A percentile compares a stretch with the other conserved stretches of the same genome.
These are phyloP conservation scores for Corticium candelabrum DNA, from an alignment of 37 sponge, comb jelly and placozoan species.

Conservation along the genomic window DNA sequence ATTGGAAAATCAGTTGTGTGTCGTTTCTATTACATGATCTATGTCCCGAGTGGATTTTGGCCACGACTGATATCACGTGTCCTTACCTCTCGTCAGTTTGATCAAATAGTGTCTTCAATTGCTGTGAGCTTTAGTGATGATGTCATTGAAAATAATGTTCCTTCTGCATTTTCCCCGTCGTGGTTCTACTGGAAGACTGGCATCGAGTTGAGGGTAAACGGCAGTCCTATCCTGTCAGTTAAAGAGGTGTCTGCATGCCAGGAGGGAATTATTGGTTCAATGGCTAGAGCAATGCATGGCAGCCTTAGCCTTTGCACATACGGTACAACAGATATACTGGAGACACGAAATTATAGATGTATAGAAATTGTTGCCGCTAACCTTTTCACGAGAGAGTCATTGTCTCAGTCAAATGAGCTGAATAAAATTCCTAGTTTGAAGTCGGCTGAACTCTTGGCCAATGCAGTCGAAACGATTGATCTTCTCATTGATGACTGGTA, in stretches of 20 bases:
- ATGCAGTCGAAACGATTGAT: constrained; percentile 50
- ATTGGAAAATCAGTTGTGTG: constrained; percentile 54
- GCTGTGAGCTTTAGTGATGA: constrained; percentile 29
- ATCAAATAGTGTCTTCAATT: constrained; percentile 21
- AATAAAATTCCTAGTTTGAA: constrained; percentile 48
- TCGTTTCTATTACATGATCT: constrained; percentile 82
- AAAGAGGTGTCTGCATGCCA: constrained; percentile 34
- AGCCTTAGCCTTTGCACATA: background rate
- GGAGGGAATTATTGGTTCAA: background rate
- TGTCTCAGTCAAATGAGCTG: background rate
- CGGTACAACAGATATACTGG: background rate
- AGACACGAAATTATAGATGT: background rate
- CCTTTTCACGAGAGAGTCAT: too few species aligned
- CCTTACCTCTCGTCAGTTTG: constrained; percentile 34
- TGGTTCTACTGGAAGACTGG: constrained; percentile 93
- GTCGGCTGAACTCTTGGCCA: constrained; percentile 60
- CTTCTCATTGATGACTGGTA: constrained; percentile 86
- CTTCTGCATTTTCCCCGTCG: constrained; percentile 19
- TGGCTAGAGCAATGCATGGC: background rate
- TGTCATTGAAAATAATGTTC: background rate
- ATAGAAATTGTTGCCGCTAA: background rate
- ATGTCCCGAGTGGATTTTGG: constrained; percentile 91
- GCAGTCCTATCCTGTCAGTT: constrained; percentile 48
- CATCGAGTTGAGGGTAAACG: constrained; percentile 76
- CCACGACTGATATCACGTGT: constrained; percentile 74